Base-by-base conservation (phyloP, 2,888 invertebrate genomes). In the Leucoptera coffeella region DNA sequence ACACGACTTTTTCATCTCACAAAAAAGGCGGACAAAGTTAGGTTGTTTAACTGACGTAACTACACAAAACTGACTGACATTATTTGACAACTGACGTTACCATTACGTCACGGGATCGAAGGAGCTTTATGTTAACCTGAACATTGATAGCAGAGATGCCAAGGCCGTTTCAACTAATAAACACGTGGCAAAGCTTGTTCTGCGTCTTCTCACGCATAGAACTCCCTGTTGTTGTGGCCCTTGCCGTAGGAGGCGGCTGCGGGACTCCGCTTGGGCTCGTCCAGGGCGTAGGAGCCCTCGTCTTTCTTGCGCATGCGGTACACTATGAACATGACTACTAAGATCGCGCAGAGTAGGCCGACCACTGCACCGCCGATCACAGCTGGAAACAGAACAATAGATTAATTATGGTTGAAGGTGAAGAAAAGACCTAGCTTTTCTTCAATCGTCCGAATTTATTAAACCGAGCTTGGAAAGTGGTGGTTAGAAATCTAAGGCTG, bases 231-330 rank as follows among this genome's bases (percentile, higher is more conserved):
- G 73, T 87, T 80, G 64, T 85, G 85, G 35, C 82, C 80, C 72
- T 90, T 89, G 45, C 87, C 87, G 76, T 92, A 93, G 43, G 90
- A 85, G 49, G 90, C 90, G 38, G 88, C 85, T 34, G 90, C 89
- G 29, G 92, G 90, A 45, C 91, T 90, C 52, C 91, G 77, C 62
- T 92, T 92, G 25, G 91, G 90, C 73, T 95, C 91, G 55, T 95
- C 93, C 45, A 96, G 75, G 29, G 94, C 88, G 69, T 99, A 99
- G 41, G 95, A 95, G 31, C 96, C 96, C 59, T 99, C 97, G 69
- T 99, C 97, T 80, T 97, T 97, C 82, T 99, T 99, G 67, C 96
- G 84, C 95, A 97, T 96, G 58, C 96, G 85, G 67, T 97, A 97
- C 26, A 97, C 94, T 56, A 96, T 92, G 75, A 96, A 99, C 95